Base-by-base conservation (phyloP, 2,797 vertebrate genomes). In the Tachyglossus aculeatus region DNA sequence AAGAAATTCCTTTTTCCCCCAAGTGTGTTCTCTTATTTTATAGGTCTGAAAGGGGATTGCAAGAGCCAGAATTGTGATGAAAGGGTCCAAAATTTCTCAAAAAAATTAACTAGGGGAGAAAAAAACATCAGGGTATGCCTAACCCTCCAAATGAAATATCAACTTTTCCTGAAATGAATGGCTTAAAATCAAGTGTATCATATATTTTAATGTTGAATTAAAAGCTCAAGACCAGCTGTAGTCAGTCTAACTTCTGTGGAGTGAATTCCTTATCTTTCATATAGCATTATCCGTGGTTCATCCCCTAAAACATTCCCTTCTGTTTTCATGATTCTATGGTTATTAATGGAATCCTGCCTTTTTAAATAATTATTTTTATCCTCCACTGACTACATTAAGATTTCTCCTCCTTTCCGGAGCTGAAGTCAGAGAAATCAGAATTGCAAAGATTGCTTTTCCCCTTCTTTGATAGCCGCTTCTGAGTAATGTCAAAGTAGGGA, bases 21-120 rank as follows among this genome's bases (percentile, higher is more conserved):
- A 86, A 86, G 83, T 89, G 92, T 90, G 84, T 89, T 90, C 89
- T 94, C 90, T 63, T 86, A 71, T 93, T 94, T 93, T 93, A 90
- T 91, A 86, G 74, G 84, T 89, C 89, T 91, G 85, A 88, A 83
- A 89, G 76, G 44, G 56, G 38, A 77, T 88, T 86, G 16, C 59
- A 77, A 85, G 71, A 72, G 48, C 33, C 71, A 66, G 52, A 71
- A 45, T 75, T 84, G 80, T 84, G 71, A 86, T 79, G 79, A 89
- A 89, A 86, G 38, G 13, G 45, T 59, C 61, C 54, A 81, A 74
- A 47, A 45, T 57, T 83, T 73, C 39, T 68, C 43, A 52, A 10
- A 39, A 71, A 77, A 67, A 60, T 19, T 1, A 31, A 36, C 9
- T n/a, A 32, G 19, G 31, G 34, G 81, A 51, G 19, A 44, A 78